phyloP scores from a whole-genome alignment of 2,797 vertebrate species.

The Pantherophis vulpinus region DNA sequence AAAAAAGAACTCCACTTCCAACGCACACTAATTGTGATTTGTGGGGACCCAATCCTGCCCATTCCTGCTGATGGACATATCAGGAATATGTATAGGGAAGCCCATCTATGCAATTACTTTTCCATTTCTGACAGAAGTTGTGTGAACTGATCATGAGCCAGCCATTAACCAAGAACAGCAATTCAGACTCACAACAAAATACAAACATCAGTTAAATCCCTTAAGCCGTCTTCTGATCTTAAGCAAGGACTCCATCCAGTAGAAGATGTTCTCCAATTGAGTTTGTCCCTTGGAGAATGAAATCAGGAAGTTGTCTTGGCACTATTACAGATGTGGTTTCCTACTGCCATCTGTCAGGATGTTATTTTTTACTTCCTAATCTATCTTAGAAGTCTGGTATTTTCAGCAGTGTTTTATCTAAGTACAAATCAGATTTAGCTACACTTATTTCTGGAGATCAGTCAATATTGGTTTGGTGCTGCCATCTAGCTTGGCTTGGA shows the following conservation, averaged over 20 bases:
- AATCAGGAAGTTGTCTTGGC: neutral
- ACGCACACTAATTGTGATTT: neutral
- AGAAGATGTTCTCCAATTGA: neutral
- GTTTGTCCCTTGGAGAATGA: neutral
- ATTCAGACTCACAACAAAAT: neutral
- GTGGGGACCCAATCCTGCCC: neutral
- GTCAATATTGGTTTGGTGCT: neutral
- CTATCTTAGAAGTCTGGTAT: neutral
- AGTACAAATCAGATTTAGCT: neutral
- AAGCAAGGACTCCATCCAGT: neutral
- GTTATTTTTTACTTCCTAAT: neutral
- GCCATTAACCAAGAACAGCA: neutral
- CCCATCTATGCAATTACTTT: neutral
- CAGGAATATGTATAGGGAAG: neutral
- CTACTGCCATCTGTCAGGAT: neutral
- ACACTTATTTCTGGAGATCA: neutral
- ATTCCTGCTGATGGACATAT: neutral
- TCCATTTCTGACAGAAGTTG: neutral
- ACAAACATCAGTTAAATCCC: neutral
- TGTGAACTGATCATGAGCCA: neutral
- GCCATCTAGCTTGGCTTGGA: neutral
- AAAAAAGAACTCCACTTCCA: neutral
- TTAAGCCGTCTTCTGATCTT: neutral
- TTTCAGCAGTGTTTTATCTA: neutral
- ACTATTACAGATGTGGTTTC: neutral